phyloP scores from a whole-genome alignment of 2,888 invertebrate genomes.

The Rotaria macrura region DNA sequence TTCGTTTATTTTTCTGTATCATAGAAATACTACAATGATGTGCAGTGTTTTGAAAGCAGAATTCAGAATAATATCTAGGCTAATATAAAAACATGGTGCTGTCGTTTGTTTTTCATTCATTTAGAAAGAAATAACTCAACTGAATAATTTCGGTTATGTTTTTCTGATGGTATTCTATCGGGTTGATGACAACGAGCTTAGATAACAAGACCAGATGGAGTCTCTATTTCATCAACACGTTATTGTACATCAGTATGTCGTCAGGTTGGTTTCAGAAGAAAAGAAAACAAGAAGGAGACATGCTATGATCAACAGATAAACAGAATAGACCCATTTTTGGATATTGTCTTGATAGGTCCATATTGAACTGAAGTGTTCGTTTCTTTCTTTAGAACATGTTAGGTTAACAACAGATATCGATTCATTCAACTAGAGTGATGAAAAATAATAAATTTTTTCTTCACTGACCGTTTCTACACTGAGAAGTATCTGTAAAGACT shows the following conservation, averaged over 20 bases:
- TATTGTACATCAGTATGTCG: background rate
- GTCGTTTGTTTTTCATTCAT: background rate
- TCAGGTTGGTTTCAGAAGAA: background rate
- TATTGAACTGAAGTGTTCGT: background rate
- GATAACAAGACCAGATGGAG: background rate
- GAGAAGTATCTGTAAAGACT: too few relatives aligned
- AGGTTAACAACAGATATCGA: too few relatives aligned
- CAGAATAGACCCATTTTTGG: background rate
- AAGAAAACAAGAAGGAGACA: background rate
- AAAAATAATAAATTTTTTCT: too few relatives aligned
- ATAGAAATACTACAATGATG: too few relatives aligned
- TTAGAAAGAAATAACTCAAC: background rate
- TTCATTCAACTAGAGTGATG: too few relatives aligned
- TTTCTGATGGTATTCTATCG: too few relatives aligned
- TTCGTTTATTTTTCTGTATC: too few relatives aligned
- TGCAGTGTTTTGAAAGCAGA: background rate
- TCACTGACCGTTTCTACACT: background rate
- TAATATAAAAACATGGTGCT: too few relatives aligned
- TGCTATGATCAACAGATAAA: background rate
- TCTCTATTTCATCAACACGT: too few relatives aligned
- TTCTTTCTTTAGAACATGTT: background rate
- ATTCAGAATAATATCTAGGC: too few relatives aligned
- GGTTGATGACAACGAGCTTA: background rate
- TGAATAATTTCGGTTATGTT: background rate
- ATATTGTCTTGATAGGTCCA: background rate